Evolutionary conservation across 1,140 invertebrate genomes (phyloP).

Genomic region (Achroia grisella): DNA sequence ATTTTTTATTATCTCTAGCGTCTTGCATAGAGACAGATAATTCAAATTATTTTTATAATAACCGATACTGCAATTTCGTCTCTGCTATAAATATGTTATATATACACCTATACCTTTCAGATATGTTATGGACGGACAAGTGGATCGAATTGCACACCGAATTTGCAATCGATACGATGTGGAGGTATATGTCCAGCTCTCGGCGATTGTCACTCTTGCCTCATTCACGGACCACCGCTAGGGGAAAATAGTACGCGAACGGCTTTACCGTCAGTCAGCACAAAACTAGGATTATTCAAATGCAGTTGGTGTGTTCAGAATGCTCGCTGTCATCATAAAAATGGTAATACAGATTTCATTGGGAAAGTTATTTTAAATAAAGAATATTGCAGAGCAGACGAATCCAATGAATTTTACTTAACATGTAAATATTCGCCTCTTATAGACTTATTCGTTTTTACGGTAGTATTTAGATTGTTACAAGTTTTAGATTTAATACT

Average conservation of each 20-base stretch:
- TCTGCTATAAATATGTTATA: too few relatives aligned
- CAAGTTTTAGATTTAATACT: too few relatives aligned
- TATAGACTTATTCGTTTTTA: too few relatives aligned
- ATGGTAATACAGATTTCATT: conserved; percentile 71
- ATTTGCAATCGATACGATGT: conserved; percentile 89
- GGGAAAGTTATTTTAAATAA: too few relatives aligned
- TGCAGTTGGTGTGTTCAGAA: conserved; percentile 96
- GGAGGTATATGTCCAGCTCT: conserved; percentile 91
- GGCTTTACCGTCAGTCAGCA: conserved; percentile 79
- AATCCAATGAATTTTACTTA: too few relatives aligned
- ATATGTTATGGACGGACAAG: conserved; percentile 88
- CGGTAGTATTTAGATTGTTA: too few relatives aligned
- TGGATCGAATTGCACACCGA: conserved; percentile 89
- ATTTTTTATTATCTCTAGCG: too few relatives aligned
- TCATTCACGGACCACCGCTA: conserved; percentile 79
- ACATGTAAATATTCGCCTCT: too few relatives aligned
- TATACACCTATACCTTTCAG: conserved; percentile 61
- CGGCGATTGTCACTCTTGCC: conserved; percentile 90
- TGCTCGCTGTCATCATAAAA: conserved; percentile 89
- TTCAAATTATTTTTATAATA: too few relatives aligned
- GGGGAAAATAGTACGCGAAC: conserved; percentile 33
- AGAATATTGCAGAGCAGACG: too few relatives aligned
- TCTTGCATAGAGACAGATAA: too few relatives aligned
- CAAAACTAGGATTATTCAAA: conserved; percentile 82
- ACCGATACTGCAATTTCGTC: too few relatives aligned